phyloP scores from a whole-genome alignment of 1,140 invertebrate genomes.

The Pristionchus pacificus region DNA sequence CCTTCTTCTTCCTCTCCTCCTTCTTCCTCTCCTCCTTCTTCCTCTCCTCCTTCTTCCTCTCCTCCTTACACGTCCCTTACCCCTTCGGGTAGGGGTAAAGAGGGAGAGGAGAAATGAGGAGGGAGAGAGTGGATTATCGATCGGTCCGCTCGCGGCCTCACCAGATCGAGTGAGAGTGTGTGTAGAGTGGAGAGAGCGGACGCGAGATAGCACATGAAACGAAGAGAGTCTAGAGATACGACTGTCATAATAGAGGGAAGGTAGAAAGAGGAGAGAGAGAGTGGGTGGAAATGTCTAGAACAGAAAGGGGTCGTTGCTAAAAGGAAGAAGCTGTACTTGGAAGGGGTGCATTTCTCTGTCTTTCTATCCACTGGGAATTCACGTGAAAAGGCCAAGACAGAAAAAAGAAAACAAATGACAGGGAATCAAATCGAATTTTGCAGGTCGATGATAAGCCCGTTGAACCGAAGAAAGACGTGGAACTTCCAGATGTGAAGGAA shows the following conservation, averaged over 20 bases:
- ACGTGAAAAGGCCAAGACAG: too few relatives aligned
- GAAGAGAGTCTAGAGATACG: constrained; percentile 3
- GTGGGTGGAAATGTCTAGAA: background rate
- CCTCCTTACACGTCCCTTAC: too few relatives aligned
- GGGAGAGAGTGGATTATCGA: background rate
- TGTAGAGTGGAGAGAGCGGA: background rate
- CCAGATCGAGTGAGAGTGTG: background rate
- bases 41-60: too few relatives aligned
- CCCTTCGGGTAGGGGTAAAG: too few relatives aligned
- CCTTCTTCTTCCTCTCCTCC: too few relatives aligned
- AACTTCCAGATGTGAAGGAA: constrained; percentile 4
- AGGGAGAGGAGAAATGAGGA: background rate
- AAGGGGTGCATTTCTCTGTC: background rate
- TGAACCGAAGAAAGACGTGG: background rate
- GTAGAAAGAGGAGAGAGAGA: background rate
- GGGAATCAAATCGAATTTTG: background rate
- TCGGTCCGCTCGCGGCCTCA: background rate
- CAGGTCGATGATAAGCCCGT: background rate
- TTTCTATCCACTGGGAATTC: background rate
- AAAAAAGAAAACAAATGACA: too few relatives aligned
- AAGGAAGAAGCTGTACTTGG: too few relatives aligned
- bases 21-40: too few relatives aligned
- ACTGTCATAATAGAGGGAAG: background rate
- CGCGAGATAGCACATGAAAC: constrained; percentile 2
- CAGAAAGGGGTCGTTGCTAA: too few relatives aligned